These are phyloP conservation scores for Griposia aprilina DNA, from an alignment of 2,888 invertebrate species.

Conservation along the genomic window DNA sequence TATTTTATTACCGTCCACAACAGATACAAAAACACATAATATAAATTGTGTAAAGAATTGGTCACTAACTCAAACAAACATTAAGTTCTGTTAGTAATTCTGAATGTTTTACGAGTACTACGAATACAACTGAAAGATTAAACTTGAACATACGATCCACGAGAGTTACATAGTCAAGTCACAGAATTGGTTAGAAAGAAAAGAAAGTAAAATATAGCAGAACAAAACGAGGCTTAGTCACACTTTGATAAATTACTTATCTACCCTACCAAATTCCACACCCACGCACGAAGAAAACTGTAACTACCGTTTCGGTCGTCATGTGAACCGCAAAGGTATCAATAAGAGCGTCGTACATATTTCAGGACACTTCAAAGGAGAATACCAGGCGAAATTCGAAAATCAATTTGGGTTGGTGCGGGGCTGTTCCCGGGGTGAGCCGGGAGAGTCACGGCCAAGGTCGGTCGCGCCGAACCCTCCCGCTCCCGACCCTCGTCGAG, in stretches of 20 bases:
- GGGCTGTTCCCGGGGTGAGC: slow-evolving; percentile 76
- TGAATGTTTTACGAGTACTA: slow-evolving; percentile 41
- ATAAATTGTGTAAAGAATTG: slow-evolving; percentile 18
- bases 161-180: background rate
- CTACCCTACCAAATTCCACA: slow-evolving; percentile 35
- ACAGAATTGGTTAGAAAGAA: slow-evolving; percentile 6
- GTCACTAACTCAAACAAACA: slow-evolving; percentile 12
- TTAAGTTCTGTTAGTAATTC: slow-evolving; percentile 20
- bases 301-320: slow-evolving; percentile 23
- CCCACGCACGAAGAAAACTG: slow-evolving; percentile 32
- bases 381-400: slow-evolving; percentile 79
- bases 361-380: slow-evolving; percentile 68
- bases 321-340: slow-evolving; percentile 20
- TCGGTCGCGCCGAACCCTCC: slow-evolving; percentile 78
- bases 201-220: slow-evolving; percentile 4
- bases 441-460: slow-evolving; percentile 90
- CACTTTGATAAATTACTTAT: slow-evolving; percentile 39
- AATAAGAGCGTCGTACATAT: slow-evolving; percentile 45
- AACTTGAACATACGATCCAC: slow-evolving; percentile 7
- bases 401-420: slow-evolving; percentile 83
- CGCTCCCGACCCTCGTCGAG: slow-evolving; percentile 58
- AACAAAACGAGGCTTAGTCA: slow-evolving; percentile 35
- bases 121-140: slow-evolving; percentile 27
- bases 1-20: background rate
- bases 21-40: background rate